Evolutionary conservation across 2,888 invertebrate genomes (phyloP).

Genomic region (Pheosia tremula): DNA sequence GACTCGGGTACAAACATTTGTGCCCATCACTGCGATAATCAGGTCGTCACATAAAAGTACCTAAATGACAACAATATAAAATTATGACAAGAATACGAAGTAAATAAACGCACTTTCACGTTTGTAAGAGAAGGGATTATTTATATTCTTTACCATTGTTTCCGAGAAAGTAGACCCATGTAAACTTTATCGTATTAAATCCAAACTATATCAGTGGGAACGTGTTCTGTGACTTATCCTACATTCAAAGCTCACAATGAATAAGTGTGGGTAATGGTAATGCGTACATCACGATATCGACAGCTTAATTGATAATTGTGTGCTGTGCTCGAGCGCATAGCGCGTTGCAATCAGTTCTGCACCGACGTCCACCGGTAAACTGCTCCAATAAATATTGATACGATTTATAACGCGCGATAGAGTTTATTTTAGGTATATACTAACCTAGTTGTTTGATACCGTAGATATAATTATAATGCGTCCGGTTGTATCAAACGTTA

Average conservation of each 20-base stretch:
- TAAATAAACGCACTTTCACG: neutral
- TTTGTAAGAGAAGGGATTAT: neutral
- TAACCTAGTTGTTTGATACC: neutral
- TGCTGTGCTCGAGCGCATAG: constrained; percentile 39
- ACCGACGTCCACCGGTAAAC: constrained; percentile 19
- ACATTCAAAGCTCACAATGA: constrained; percentile 16
- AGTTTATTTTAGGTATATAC: neutral
- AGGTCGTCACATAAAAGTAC: too few species aligned
- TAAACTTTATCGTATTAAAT: constrained; percentile 23
- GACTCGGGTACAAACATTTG: too few species aligned
- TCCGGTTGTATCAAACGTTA: neutral
- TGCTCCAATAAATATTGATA: neutral
- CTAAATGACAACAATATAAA: too few species aligned
- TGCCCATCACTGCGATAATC: too few species aligned
- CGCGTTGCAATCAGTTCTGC: constrained; percentile 33
- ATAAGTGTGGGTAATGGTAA: constrained; percentile 26
- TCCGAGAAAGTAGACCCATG: constrained; percentile 16
- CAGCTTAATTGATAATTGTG: constrained; percentile 54
- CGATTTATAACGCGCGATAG: constrained; percentile 1
- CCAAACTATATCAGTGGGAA: constrained; percentile 4
- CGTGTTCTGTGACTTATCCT: constrained; percentile 11
- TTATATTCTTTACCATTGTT: constrained; percentile 9
- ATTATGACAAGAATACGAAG: too few species aligned
- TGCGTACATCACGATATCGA: constrained; percentile 46
- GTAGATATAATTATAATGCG: neutral